phyloP scores from a whole-genome alignment of 1,140 invertebrate species.

The Heliconius hewitsoni region DNA sequence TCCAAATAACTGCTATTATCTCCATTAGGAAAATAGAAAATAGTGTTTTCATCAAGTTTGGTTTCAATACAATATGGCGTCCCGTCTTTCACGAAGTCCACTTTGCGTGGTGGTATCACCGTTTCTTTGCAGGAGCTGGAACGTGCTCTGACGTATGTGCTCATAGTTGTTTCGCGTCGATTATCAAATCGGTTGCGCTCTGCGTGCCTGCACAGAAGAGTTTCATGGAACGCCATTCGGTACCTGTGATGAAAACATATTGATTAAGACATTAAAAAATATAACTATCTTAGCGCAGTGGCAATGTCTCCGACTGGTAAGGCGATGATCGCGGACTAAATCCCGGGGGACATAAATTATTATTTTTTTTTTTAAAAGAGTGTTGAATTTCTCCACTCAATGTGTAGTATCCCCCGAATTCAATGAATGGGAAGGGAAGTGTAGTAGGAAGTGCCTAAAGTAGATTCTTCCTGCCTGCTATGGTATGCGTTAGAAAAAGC shows the following conservation, averaged over 20 bases:
- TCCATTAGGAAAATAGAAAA: conserved; percentile 43
- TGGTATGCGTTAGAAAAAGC: too few relatives aligned
- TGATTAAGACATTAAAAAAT: conserved; percentile 15
- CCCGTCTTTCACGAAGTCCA: conserved; percentile 61
- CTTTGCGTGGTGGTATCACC: conserved; percentile 54
- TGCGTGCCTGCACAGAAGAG: conserved; percentile 48
- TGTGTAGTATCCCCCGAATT: too few relatives aligned
- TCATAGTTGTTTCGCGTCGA: conserved; percentile 54
- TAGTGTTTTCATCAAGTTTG: conserved; percentile 42
- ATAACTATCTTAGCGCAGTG: too few relatives aligned
- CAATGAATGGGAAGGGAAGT: too few relatives aligned
- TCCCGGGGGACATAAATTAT: too few relatives aligned
- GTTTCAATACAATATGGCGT: conserved; percentile 59
- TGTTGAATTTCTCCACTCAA: too few relatives aligned
- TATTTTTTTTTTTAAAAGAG: too few relatives aligned
- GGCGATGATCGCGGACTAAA: too few relatives aligned
- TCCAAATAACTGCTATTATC: conserved; percentile 15
- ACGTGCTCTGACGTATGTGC: conserved; percentile 42
- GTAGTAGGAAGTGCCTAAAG: too few relatives aligned
- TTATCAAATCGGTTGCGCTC: conserved; percentile 46
- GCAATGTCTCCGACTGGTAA: too few relatives aligned
- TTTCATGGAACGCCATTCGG: conserved; percentile 60
- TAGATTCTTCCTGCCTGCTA: too few relatives aligned
- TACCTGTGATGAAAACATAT: conserved; percentile 46
- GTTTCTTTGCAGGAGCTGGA: conserved; percentile 48